These are phyloP conservation scores for Rallus crepitans DNA, from an alignment of 2,797 vertebrate genomes.

Conservation along the genomic window DNA sequence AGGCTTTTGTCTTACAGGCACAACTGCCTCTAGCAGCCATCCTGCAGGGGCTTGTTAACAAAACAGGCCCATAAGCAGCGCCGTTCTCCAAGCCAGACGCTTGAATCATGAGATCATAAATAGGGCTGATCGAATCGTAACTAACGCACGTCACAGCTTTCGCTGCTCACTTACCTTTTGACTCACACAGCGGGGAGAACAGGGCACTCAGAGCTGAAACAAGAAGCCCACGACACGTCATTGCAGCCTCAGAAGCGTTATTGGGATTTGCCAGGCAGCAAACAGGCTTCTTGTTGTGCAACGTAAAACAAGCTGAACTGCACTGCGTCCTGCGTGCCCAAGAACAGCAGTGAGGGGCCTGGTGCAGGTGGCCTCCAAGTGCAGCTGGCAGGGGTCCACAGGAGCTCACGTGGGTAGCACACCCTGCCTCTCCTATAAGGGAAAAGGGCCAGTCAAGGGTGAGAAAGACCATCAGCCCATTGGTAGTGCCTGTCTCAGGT, in stretches of 20 bases:
- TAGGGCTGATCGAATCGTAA: neutral
- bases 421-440: too few species aligned
- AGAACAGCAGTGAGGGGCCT: fast-evolving
- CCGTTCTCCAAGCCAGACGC: neutral
- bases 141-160: neutral
- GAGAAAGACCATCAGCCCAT: neutral
- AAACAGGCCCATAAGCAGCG: neutral
- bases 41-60: neutral
- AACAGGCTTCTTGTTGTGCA: fast-evolving
- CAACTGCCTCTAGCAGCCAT: neutral
- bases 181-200: fast-evolving
- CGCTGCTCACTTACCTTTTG: fast-evolving
- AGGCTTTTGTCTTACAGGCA: fast-evolving
- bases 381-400: neutral
- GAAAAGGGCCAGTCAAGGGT: too few species aligned
- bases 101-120: neutral
- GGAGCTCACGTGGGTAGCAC: fast-evolving
- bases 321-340: fast-evolving
- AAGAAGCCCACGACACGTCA: fast-evolving
- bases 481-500: neutral
- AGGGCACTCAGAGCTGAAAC: fast-evolving
- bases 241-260: neutral
- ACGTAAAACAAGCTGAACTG: neutral
- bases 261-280: neutral
- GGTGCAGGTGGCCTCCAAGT: fast-evolving